These are phyloP conservation scores for Vanessa cardui DNA, from an alignment of 2,888 invertebrate species.

Conservation along the genomic window DNA sequence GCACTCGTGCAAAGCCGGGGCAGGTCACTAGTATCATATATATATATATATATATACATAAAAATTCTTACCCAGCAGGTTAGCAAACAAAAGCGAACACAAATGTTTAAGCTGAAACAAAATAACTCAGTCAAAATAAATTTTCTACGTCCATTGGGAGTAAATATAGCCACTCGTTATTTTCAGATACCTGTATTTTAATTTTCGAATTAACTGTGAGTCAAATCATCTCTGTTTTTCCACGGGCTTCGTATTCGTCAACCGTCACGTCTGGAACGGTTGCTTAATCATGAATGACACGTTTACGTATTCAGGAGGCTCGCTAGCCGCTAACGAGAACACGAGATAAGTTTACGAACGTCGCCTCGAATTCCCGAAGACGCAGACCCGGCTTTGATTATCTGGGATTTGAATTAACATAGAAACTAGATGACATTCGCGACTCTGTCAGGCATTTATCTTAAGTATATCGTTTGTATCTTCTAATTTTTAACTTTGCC, in stretches of 20 bases:
- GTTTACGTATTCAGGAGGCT: conserved; percentile 78
- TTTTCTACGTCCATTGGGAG: too few species aligned
- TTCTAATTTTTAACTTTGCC: too few species aligned
- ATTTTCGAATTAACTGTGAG: conserved; percentile 11
- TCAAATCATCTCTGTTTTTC: conserved; percentile 13
- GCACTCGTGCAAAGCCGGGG: too few species aligned
- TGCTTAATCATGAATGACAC: conserved; percentile 77
- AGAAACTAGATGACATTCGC: conserved; percentile 58
- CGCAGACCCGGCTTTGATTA: conserved; percentile 73
- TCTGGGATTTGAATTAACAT: conserved; percentile 78
- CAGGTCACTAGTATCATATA: too few species aligned
- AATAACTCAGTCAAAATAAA: too few species aligned
- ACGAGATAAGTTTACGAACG: conserved; percentile 76
- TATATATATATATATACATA: too few species aligned
- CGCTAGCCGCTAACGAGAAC: conserved; percentile 74
- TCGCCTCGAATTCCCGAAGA: conserved; percentile 73
- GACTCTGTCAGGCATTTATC: conserved; percentile 17
- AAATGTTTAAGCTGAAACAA: too few species aligned
- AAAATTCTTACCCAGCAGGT: too few species aligned
- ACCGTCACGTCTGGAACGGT: conserved; percentile 69
- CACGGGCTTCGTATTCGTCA: conserved; percentile 61
- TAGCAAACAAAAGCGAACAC: too few species aligned
- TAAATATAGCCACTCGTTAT: too few species aligned
- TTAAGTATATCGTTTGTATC: background rate
- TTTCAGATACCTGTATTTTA: background rate